A percentile compares a stretch with the other conserved stretches of the same genome.
phyloP scores from a whole-genome alignment of 1,140 invertebrate species.

The Phymastichus coffea region DNA sequence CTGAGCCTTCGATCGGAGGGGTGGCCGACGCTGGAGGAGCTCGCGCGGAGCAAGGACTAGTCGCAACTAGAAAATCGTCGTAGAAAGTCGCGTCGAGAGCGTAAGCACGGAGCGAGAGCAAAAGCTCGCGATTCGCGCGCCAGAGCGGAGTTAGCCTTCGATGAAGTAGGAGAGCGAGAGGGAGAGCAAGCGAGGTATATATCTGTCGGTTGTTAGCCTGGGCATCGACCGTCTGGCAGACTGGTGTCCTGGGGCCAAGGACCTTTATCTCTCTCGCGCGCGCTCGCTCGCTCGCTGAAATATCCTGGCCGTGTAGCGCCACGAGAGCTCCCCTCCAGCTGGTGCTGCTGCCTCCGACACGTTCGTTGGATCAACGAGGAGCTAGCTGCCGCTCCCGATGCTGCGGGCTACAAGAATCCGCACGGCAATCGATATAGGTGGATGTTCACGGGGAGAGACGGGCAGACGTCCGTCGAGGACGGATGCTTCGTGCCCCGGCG shows the following conservation, averaged over 20 bases:
- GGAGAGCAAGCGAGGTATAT: slow-evolving; percentile 21
- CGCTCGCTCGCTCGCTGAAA: too few relatives aligned
- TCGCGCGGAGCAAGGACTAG: background rate
- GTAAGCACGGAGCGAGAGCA: background rate
- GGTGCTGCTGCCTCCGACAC: background rate
- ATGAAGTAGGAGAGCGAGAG: background rate
- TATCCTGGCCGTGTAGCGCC: slow-evolving; percentile 14
- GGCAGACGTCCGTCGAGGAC: slow-evolving; percentile 11
- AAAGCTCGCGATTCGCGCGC: background rate
- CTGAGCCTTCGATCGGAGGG: too few relatives aligned
- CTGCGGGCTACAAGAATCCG: slow-evolving; percentile 19
- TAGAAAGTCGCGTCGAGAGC: slow-evolving; percentile 3
- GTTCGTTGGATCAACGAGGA: slow-evolving; percentile 22
- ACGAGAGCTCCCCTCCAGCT: too few relatives aligned
- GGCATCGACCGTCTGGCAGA: slow-evolving; percentile 50
- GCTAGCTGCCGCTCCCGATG: background rate
- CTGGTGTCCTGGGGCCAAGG: slow-evolving; percentile 42
- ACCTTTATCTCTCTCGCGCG: slow-evolving; percentile 38
- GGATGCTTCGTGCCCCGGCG: background rate
- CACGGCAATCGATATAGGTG: slow-evolving; percentile 22
- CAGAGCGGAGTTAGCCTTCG: too few relatives aligned
- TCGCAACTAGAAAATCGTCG: slow-evolving; percentile 2
- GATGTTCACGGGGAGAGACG: too few relatives aligned
- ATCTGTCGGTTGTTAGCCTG: slow-evolving; percentile 48
- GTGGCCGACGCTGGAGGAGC: background rate